Conservation (phyloP, 2,797 vertebrate genomes). For the Leptatherina wallacei region DNA sequence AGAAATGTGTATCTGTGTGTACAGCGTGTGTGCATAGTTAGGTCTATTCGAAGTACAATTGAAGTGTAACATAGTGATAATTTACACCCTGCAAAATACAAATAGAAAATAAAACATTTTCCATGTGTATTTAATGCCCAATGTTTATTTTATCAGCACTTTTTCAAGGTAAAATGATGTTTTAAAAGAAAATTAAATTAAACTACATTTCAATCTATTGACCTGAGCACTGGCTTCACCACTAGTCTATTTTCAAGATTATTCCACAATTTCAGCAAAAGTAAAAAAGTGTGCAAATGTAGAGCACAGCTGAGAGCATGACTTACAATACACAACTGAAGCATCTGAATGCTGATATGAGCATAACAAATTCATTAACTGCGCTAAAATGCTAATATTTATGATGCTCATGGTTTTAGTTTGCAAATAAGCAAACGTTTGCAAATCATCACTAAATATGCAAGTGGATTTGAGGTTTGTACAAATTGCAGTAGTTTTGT, state of each 20-base stretch:
- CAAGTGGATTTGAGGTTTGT: background rate
- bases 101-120: constrained; percentile 7
- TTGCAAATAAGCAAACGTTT: background rate
- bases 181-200: background rate
- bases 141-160: background rate
- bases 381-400: background rate
- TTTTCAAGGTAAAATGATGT: background rate
- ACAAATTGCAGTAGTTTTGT: background rate
- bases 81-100: constrained; percentile 15
- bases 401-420: background rate
- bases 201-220: background rate
- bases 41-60: constrained; percentile 14
- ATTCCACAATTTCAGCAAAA: background rate
- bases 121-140: background rate
- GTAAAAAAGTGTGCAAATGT: background rate
- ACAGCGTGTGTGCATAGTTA: constrained; percentile 3
- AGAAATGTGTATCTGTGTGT: background rate
- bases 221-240: too few species aligned
- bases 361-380: background rate
- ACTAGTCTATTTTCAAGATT: background rate
- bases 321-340: background rate
- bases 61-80: background rate
- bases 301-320: background rate
- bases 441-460: too few species aligned
- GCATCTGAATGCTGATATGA: background rate